phyloP scores from a whole-genome alignment of 2,113 vertebrate genomes.

The Serilophus lunatus region DNA sequence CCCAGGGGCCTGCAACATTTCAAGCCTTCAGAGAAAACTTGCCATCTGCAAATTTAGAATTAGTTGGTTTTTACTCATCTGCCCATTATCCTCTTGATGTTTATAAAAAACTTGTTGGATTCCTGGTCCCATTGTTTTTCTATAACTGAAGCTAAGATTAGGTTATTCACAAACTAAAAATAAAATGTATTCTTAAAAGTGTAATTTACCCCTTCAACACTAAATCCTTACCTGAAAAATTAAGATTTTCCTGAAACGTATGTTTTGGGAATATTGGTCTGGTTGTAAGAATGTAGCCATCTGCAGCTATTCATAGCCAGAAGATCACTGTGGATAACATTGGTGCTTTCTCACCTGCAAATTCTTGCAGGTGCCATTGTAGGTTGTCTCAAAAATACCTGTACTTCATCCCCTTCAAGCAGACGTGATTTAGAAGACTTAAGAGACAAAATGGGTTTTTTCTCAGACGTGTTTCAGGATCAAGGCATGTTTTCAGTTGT shows the following conservation, averaged over 20 bases:
- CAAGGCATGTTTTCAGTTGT: neutral
- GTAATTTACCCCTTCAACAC: neutral
- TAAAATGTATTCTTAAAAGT: neutral
- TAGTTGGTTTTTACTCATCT: conserved; percentile 16
- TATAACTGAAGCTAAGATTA: neutral
- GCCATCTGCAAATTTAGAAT: conserved; percentile 34
- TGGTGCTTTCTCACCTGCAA: neutral
- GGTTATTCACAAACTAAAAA: neutral
- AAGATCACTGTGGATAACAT: neutral
- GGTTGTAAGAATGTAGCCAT: neutral
- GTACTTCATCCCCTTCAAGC: neutral
- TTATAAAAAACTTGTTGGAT: conserved; percentile 8
- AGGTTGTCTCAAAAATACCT: neutral
- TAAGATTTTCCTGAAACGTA: neutral
- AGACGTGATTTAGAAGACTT: neutral
- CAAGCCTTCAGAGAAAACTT: conserved; percentile 25
- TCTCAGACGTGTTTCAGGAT: neutral
- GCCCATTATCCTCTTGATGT: neutral
- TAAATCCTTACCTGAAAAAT: neutral
- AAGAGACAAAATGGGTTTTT: neutral
- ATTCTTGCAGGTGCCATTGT: neutral
- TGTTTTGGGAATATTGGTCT: neutral
- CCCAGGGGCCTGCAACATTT: conserved; percentile 14
- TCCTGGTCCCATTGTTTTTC: neutral
- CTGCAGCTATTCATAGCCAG: neutral